phyloP scores from a whole-genome alignment of 2,888 invertebrate genomes.

The Reticulitermes lucifugus region DNA sequence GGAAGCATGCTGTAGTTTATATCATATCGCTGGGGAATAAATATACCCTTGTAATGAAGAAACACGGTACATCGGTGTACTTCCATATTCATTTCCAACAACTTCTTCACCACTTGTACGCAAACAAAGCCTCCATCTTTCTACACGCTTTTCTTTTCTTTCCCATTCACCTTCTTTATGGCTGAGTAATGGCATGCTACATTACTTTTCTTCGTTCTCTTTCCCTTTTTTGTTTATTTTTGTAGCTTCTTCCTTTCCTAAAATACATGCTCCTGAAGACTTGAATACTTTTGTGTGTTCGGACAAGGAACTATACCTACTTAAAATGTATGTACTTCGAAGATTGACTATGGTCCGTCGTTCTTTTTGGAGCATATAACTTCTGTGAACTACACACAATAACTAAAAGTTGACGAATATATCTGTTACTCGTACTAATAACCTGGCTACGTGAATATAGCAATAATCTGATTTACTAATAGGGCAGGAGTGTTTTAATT shows the following conservation, averaged over 20 bases:
- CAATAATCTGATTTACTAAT: too few species aligned
- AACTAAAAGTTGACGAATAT: too few species aligned
- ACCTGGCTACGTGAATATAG: too few species aligned
- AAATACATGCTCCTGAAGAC: conserved; percentile 10
- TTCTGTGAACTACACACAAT: too few species aligned
- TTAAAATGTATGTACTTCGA: not conserved
- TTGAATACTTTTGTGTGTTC: not conserved
- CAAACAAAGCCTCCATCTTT: conserved; percentile 23
- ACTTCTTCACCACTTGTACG: conserved; percentile 16
- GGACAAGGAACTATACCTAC: not conserved
- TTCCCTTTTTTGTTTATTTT: not conserved
- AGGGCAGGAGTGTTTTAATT: too few species aligned
- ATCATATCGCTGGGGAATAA: not conserved
- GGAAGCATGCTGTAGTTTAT: too few species aligned
- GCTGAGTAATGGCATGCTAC: conserved; percentile 40
- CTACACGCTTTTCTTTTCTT: not conserved
- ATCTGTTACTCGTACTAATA: too few species aligned
- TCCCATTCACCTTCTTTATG: conserved; percentile 16
- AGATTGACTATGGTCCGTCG: not conserved
- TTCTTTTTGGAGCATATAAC: too few species aligned
- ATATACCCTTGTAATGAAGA: not conserved
- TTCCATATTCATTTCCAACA: not conserved
- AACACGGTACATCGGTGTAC: not conserved
- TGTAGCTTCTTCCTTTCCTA: not conserved
- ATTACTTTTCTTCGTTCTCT: conserved; percentile 39